Evolutionary conservation across 2,113 vertebrate species (phyloP), one percentile per base, ranked within the genome.

Genomic region (Rhagologus leucostigma): DNA sequence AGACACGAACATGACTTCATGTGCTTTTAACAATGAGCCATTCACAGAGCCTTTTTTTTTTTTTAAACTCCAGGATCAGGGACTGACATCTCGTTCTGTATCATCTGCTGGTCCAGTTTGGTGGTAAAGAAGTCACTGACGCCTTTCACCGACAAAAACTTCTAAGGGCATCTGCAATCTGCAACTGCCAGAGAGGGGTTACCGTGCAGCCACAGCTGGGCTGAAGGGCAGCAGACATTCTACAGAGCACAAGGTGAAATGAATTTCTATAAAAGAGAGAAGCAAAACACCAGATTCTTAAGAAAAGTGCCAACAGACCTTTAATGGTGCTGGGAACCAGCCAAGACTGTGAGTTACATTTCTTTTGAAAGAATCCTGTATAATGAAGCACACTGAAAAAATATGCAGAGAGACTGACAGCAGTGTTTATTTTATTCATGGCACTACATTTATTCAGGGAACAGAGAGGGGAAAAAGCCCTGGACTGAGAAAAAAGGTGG

Each of bases 371-470:
- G 83, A 95, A 92, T 95, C 49, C 64, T 81, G 69, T 91, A 96
- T 92, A 94, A 94, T 84, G 89, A 96, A 97, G 93, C 75, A 84
- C 46, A 33, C 80, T 81, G 83, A 96, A 90, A 84, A 96, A 94
- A 80, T 89, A 95, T 53, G 91, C 87, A 68, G 73, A 74, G 75
- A 94, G 93, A 93, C 89, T 95, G 94, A 95, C 94, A 95, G 92
- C 88, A 57, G 65, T 93, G 90, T 96, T 97, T 96, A 84, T 80
- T 96, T 95, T 94, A 94, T 79, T 87, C 95, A 90, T 75, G 85
- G 80, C 95, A 92, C 83, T 95, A 87, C 86, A 93, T 95, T 84
- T 84, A 90, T 81, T 80, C 89, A 81, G 59, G 37, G 76, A 95
- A 92, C 35, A 8, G 64, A 49, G 30, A 2, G 7, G 33, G 1